phyloP scores from a whole-genome alignment of 2,113 vertebrate species.

The Crotophaga sulcirostris region DNA sequence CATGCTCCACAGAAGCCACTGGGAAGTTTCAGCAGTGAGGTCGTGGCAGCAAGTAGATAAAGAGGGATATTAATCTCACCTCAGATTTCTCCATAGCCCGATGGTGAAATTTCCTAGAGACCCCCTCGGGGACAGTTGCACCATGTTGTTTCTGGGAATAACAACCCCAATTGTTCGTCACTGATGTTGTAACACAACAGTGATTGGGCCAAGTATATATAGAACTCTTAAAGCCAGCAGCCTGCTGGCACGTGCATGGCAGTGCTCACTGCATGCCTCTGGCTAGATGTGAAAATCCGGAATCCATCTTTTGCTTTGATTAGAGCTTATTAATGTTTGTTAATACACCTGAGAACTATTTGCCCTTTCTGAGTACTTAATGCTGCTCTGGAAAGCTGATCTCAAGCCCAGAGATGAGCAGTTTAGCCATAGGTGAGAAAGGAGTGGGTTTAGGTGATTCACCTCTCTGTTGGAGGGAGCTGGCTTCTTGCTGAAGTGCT shows the following conservation, averaged over 20 bases:
- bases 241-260: fast-evolving
- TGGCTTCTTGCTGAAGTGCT: background rate
- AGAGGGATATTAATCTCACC: background rate
- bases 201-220: background rate
- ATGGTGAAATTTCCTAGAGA: background rate
- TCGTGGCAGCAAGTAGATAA: background rate
- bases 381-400: background rate
- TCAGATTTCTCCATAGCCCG: background rate
- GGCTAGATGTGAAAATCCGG: background rate
- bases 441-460: background rate
- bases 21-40: background rate
- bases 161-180: background rate
- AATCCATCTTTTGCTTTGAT: background rate
- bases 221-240: background rate
- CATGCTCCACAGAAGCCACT: fast-evolving
- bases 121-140: background rate
- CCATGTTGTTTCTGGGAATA: background rate
- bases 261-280: fast-evolving
- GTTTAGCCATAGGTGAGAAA: background rate
- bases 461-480: background rate
- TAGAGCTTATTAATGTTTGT: background rate
- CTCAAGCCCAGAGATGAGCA: background rate
- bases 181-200: background rate
- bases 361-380: background rate
- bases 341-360: background rate